phyloP scores from a whole-genome alignment of 2,888 invertebrate genomes.

The Bellardia bayeri region DNA sequence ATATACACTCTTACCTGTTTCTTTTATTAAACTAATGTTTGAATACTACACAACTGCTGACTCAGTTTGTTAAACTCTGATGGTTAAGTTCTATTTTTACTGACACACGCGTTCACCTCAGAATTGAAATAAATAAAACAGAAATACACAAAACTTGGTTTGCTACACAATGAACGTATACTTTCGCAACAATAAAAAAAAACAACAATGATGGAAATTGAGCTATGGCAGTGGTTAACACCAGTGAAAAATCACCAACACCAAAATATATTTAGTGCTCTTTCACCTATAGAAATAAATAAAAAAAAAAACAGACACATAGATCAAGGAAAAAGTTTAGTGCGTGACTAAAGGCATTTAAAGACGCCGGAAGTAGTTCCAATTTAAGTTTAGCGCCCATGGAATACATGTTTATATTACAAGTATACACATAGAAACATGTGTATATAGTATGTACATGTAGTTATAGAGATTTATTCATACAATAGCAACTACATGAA shows the following conservation, averaged over 20 bases:
- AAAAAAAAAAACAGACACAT: conserved; percentile 66
- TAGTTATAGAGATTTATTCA: conserved; percentile 20
- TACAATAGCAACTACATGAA: no score
- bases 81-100: conserved; percentile 39
- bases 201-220: conserved; percentile 23
- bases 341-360: conserved; percentile 84
- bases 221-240: conserved; percentile 45
- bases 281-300: neutral
- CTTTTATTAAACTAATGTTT: no score
- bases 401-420: conserved; percentile 56
- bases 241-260: conserved; percentile 44
- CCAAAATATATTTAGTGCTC: conserved; percentile 61
- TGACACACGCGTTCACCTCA: neutral
- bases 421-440: neutral
- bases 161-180: conserved; percentile 49
- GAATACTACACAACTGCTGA: conserved; percentile 36
- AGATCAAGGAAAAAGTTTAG: conserved; percentile 78
- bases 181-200: conserved; percentile 38
- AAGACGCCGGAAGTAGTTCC: conserved; percentile 83
- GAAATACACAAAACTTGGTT: conserved; percentile 30
- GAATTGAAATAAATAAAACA: neutral
- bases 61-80: conserved; percentile 58
- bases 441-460: neutral
- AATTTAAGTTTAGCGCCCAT: conserved; percentile 81
- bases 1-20: no score